Base-by-base conservation (phyloP, 2,888 invertebrate genomes). In the Syritta pipiens region DNA sequence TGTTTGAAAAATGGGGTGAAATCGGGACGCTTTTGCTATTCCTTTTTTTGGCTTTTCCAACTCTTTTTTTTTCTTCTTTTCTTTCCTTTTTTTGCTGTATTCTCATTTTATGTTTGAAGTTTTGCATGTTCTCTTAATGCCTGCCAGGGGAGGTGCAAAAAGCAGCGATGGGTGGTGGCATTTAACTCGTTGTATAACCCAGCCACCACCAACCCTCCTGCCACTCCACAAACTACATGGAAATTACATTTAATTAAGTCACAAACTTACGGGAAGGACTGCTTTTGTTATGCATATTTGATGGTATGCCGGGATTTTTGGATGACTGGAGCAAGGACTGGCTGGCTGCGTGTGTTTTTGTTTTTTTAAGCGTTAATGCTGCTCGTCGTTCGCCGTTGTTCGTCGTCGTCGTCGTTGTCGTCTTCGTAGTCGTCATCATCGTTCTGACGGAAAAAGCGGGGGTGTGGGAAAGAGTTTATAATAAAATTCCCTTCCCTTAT, bases 211-310 rank as follows among this genome's bases (percentile, higher is more conserved):
- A 28, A 28, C 14, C 35, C 42, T 12, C 22, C 71, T 22, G 40
- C 14, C 46, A 37, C 12, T 24, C 28, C n/a, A 9, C 48, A 65
- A 59, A 46, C 53, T 59, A 79, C 79, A 79, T 74, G 74, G 74
- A 79, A 79, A 79, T 79, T 79, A 79, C 79, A 74, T 79, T 79
- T 79, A 79, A 79, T 79, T 79, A 79, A 79, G 79, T 79, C 79
- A 55, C 79, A 79, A 79, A 79, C 74, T 74, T 79, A 46, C 55
- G 74, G 37, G 55, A 72, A 57, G 48, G 67, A 55, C 51, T 57
- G 62, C 79, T 74, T 67, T 79, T 79, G 79, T 79, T 79, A 79
- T 74, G 79, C 74, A 79, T 79, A 79, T 68, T 79, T 74, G 74
- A 74, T 79, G 79, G 67, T 62, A 74, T 62, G 72, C 74, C 49